Conservation (phyloP, 2,888 invertebrate genomes). For the Agrochola macilenta region DNA sequence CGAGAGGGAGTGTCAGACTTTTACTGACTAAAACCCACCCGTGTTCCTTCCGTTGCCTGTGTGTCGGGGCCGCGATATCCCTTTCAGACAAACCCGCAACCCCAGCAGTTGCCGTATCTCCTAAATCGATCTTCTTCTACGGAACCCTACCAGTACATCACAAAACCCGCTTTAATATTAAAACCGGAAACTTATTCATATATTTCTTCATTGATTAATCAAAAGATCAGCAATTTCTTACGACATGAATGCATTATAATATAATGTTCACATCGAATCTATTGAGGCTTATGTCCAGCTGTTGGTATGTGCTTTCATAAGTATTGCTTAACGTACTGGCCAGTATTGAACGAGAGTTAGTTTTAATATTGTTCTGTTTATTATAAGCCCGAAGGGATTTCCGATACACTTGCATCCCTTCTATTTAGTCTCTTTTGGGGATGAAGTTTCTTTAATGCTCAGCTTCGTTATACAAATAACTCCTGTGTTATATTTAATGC, state of each 20-base stretch:
- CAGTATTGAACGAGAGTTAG: not conserved
- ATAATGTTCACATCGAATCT: conserved; percentile 43
- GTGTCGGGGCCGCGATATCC: too few species aligned
- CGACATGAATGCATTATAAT: conserved; percentile 50
- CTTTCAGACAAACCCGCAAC: too few species aligned
- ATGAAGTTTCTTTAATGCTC: not conserved
- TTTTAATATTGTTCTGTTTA: conserved; percentile 17
- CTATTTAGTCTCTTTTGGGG: not conserved
- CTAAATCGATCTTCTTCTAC: too few species aligned
- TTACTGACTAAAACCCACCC: too few species aligned
- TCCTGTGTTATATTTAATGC: too few species aligned
- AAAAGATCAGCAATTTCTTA: conserved; percentile 61
- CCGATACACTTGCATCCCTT: not conserved
- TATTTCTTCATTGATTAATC: conserved; percentile 69
- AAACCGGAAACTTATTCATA: conserved; percentile 74
- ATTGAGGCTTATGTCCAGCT: conserved; percentile 35
- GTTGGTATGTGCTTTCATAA: conserved; percentile 49
- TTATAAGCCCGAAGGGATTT: not conserved
- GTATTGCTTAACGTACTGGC: conserved; percentile 43
- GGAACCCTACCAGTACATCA: conserved; percentile 33
- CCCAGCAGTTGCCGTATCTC: too few species aligned
- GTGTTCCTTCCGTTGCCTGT: too few species aligned
- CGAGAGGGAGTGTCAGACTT: too few species aligned
- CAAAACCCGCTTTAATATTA: conserved; percentile 43
- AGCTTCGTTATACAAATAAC: too few species aligned